Conservation (phyloP, 2,797 vertebrate species). For the Pagetopsis macropterus region DNA sequence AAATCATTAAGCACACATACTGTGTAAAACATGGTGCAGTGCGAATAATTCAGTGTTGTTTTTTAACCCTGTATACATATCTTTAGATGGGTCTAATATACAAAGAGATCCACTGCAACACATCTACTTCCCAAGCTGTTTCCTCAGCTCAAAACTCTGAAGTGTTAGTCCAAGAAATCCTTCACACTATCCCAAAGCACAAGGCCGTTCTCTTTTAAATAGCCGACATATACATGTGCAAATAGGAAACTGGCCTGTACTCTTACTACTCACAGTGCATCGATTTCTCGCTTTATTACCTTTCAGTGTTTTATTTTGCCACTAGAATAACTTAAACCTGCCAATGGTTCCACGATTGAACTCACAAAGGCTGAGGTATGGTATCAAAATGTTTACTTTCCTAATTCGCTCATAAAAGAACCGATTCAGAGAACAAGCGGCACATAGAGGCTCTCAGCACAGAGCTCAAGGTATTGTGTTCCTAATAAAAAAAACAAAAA, state of each 20-base stretch:
- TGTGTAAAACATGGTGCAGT: constrained; percentile 89
- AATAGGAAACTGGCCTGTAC: constrained; percentile 97
- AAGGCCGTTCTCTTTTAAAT: constrained; percentile 74
- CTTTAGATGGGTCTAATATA: constrained; percentile 71
- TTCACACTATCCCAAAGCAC: constrained; percentile 89
- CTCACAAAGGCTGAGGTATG: constrained; percentile 97
- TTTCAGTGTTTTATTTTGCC: constrained; percentile 77
- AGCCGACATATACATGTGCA: constrained; percentile 97
- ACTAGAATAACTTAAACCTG: constrained; percentile 86
- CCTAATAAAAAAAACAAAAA: constrained; percentile 34
- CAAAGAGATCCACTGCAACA: constrained; percentile 79
- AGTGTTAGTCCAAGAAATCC: constrained; percentile 83
- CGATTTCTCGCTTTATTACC: constrained; percentile 80
- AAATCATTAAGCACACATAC: constrained; percentile 86
- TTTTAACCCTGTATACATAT: constrained; percentile 91
- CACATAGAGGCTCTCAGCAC: constrained; percentile 73
- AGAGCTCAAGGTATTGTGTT: constrained; percentile 71
- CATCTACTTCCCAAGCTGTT: constrained; percentile 68
- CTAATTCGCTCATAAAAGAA: constrained; percentile 86
- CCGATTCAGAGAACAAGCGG: constrained; percentile 64
- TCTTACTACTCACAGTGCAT: constrained; percentile 98
- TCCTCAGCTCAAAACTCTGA: constrained; percentile 64
- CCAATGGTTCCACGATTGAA: constrained; percentile 89
- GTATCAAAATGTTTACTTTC: constrained; percentile 88
- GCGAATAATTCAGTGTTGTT: constrained; percentile 91